A percentile compares a stretch with the other conserved stretches of the same genome.
Evolutionary conservation across 1,140 invertebrate species (phyloP).

Genomic region (Charaxes varanes): DNA sequence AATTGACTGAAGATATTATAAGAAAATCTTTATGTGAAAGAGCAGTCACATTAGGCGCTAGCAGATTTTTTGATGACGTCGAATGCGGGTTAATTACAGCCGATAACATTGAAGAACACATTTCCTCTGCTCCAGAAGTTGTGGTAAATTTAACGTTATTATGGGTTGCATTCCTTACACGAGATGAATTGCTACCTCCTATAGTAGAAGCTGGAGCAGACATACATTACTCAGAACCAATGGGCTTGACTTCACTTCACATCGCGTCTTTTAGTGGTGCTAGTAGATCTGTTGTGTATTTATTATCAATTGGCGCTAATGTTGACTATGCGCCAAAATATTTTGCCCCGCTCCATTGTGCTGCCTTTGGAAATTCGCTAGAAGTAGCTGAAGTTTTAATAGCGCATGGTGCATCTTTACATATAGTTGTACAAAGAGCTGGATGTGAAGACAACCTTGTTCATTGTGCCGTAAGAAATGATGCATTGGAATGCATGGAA

Average conservation of each 20-base stretch:
- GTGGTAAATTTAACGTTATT: conserved; percentile 60
- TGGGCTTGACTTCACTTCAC: conserved; percentile 75
- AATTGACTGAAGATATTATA: conserved; percentile 77
- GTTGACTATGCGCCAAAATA: conserved; percentile 70
- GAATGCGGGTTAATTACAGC: conserved; percentile 73
- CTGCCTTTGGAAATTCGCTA: conserved; percentile 72
- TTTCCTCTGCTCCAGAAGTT: conserved; percentile 56
- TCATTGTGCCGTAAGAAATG: conserved; percentile 75
- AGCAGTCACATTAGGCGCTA: conserved; percentile 74
- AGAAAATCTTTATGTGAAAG: conserved; percentile 76
- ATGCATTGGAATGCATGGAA: conserved; percentile 74
- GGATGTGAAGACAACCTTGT: conserved; percentile 73
- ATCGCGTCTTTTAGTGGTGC: conserved; percentile 77
- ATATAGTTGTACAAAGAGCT: conserved; percentile 60
- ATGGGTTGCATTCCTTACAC: conserved; percentile 68
- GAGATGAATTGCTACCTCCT: conserved; percentile 65
- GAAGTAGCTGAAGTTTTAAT: conserved; percentile 72
- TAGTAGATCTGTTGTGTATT: conserved; percentile 68
- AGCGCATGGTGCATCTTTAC: conserved; percentile 67
- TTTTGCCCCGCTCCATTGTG: conserved; percentile 76
- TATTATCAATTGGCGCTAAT: conserved; percentile 74
- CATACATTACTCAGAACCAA: conserved; percentile 69
- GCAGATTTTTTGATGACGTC: conserved; percentile 77
- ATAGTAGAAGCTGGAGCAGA: conserved; percentile 72
- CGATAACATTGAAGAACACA: conserved; percentile 67